Base-by-base conservation (phyloP, 2,888 invertebrate genomes). In the Phengaris alcon region DNA sequence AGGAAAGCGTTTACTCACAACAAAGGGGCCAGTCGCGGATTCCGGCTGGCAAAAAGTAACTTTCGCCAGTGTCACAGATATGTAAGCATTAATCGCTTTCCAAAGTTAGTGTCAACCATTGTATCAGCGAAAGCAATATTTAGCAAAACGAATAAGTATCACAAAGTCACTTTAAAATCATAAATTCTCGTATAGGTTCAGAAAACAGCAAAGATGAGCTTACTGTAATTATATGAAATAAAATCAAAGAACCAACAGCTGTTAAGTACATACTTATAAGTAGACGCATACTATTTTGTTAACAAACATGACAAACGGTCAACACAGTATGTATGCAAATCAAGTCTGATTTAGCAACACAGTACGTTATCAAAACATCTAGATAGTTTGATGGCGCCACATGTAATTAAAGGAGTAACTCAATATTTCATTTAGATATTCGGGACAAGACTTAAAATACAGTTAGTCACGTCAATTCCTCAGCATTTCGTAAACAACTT, bases 41-140 rank as follows among this genome's bases (percentile, higher is more conserved):
- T 83, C 81, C 77, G 80, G 78, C 82, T 84, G 84, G 87, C 85
- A 86, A 87, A 88, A 86, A 77, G 79, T 82, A 79, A 89, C 90
- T 91, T 91, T 91, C 90, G 86, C 90, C 84, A 79, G 82, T 84
- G 84, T 86, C 83, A 81, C 83, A 80, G 81, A 84, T 83, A 85
- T 84, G 85, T 86, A 83, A 82, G 79, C 84, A 81, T 84, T 79
- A 83, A 85, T 81, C 82, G 87, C 90, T 91, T 91, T 91, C 88
- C 86, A 87, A 82, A 81, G 87, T 88, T 85, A 88, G 88, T 88
- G 90, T 88, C 86, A 81, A 82, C 84, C 84, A 91, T 91, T 91
- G 90, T 91, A 84, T 84, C 81, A 82, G 88, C 88, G 88, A 91
- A 91, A 90, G 88, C 84, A 83, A 84, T 86, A 87, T 87, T 64